Conservation (phyloP, 2,113 vertebrate genomes). For the Siniperca knerii region DNA sequence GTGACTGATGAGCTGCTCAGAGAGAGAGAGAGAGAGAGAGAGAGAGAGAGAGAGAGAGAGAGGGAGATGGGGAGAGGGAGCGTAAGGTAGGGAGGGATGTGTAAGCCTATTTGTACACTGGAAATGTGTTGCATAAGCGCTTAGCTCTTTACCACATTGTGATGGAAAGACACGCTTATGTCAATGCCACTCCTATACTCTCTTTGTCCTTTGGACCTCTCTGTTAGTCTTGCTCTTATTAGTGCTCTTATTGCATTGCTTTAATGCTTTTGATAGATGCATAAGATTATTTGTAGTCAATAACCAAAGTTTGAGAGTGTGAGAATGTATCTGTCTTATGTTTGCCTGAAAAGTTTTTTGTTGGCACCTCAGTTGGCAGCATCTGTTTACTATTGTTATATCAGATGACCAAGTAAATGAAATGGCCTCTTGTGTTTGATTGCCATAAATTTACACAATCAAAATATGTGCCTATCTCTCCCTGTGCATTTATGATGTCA, state of each 20-base stretch:
- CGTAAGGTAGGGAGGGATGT: constrained; percentile 17
- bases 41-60: constrained; percentile 5
- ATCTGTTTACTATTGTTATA: constrained; percentile 3
- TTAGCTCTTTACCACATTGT: constrained; percentile 36
- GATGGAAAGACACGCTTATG: constrained; percentile 33
- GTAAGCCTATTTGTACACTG: constrained; percentile 34
- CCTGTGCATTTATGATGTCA: background rate
- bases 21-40: background rate
- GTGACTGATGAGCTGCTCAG: constrained; percentile 51
- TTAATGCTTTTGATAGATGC: background rate
- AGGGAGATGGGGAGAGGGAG: constrained; percentile 1
- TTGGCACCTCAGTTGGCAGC: background rate
- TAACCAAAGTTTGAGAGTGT: background rate
- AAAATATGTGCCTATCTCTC: background rate
- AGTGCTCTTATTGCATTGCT: background rate
- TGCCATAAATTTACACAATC: background rate
- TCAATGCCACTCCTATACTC: background rate
- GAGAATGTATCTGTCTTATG: background rate
- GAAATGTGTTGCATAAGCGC: constrained; percentile 67
- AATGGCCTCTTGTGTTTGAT: background rate
- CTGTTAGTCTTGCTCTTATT: background rate
- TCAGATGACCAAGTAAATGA: background rate
- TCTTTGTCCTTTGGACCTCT: constrained; percentile 11
- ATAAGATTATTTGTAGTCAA: background rate
- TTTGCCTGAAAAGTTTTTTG: background rate